phyloP scores from a whole-genome alignment of 2,797 vertebrate genomes.

The Sciurus carolinensis region DNA sequence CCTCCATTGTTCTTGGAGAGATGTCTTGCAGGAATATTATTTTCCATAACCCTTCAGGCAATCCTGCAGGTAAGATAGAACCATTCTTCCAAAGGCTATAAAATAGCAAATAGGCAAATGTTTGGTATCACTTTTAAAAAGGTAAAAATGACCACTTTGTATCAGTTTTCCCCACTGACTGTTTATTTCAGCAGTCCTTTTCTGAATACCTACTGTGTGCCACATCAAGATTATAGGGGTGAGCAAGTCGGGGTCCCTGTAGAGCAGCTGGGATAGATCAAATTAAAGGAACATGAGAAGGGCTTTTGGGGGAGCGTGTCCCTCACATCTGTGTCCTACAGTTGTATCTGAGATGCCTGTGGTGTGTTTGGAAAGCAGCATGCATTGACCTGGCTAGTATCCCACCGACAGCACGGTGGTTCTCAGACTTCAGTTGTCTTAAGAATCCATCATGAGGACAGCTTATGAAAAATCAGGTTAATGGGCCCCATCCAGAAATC shows the following conservation, averaged over 20 bases:
- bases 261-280: neutral
- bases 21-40: no score
- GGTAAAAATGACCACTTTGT: neutral
- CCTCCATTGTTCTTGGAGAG: no score
- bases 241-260: neutral
- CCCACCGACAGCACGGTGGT: neutral
- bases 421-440: neutral
- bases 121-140: neutral
- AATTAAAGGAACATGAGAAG: neutral
- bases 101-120: neutral
- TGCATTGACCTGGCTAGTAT: neutral
- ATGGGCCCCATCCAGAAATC: neutral
- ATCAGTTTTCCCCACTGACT: fast-evolving
- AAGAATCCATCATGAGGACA: neutral
- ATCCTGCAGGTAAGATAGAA: neutral
- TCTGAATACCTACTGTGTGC: neutral
- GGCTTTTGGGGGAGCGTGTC: neutral
- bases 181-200: neutral
- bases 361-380: neutral
- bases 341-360: neutral
- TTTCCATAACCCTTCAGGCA: no score
- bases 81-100: neutral
- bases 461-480: neutral
- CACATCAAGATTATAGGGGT: neutral
- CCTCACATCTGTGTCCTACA: neutral